Percentiles rank a stretch among this genome's conserved stretches.
phyloP scores from a whole-genome alignment of 2,113 vertebrate genomes.

The Syrmaticus mikado region DNA sequence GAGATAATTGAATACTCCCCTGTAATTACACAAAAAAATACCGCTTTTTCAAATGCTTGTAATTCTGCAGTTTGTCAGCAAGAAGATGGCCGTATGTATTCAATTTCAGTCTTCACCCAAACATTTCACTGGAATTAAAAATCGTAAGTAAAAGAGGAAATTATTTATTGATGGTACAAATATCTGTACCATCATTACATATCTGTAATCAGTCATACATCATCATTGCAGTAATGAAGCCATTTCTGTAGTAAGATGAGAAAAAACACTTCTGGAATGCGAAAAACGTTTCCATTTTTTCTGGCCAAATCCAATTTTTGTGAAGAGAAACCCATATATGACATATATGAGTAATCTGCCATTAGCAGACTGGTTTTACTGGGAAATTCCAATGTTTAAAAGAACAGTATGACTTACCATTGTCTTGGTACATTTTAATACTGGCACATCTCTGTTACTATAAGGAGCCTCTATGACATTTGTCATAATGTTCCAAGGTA shows the following conservation, averaged over 20 bases:
- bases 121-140: not conserved
- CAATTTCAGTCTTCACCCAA: not conserved
- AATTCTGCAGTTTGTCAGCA: not conserved
- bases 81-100: not conserved
- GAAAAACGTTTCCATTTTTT: not conserved
- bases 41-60: not conserved
- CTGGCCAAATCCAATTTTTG: not conserved
- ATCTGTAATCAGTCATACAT: not conserved
- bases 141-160: not conserved
- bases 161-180: not conserved
- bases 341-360: conserved; percentile 8
- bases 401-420: not conserved
- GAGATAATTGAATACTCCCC: not conserved
- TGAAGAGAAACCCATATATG: not conserved
- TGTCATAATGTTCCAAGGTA: not conserved
- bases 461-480: not conserved
- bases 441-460: not conserved
- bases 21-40: not conserved
- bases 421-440: not conserved
- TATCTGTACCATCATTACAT: not conserved
- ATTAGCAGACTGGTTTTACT: not conserved
- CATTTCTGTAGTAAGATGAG: not conserved
- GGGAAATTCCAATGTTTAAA: not conserved
- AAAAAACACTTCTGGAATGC: not conserved
- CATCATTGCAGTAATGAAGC: not conserved